phyloP scores from a whole-genome alignment of 2,797 vertebrate genomes.

The Epinephelus coioides region DNA sequence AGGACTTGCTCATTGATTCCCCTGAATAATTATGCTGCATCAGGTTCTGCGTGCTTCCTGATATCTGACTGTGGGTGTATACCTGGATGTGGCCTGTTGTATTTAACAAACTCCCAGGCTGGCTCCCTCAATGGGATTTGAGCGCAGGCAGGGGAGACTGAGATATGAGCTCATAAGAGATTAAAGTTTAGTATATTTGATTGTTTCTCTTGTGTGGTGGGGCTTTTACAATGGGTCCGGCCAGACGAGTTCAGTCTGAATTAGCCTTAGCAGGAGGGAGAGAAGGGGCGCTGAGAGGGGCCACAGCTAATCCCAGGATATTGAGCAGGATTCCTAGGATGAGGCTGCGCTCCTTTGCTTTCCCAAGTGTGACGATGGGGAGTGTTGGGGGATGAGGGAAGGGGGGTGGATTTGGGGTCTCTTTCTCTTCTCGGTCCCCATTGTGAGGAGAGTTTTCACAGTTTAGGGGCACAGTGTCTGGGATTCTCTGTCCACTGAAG shows the following conservation, averaged over 20 bases:
- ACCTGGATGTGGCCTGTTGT: conserved; percentile 53
- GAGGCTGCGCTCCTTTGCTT: conserved; percentile 87
- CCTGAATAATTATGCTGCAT: conserved; percentile 52
- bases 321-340: conserved; percentile 88
- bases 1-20: conserved; percentile 47
- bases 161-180: conserved; percentile 85
- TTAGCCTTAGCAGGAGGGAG: conserved; percentile 83
- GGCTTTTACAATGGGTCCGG: conserved; percentile 75
- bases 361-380: conserved; percentile 86
- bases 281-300: conserved; percentile 77
- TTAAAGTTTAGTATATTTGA: conserved; percentile 87
- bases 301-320: conserved; percentile 88
- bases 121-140: conserved; percentile 59
- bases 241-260: conserved; percentile 80
- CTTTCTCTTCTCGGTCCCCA: conserved; percentile 77
- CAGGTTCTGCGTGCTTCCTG: conserved; percentile 40
- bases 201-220: conserved; percentile 81
- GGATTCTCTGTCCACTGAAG: conserved; percentile 86
- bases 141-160: conserved; percentile 58
- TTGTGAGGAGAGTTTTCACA: conserved; percentile 89
- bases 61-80: conserved; percentile 36
- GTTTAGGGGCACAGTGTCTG: conserved; percentile 87
- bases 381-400: conserved; percentile 53
- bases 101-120: conserved; percentile 65
- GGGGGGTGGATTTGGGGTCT: conserved; percentile 77